Conservation (phyloP, 2,888 invertebrate genomes). For the Peribatodes rhomboidaria region DNA sequence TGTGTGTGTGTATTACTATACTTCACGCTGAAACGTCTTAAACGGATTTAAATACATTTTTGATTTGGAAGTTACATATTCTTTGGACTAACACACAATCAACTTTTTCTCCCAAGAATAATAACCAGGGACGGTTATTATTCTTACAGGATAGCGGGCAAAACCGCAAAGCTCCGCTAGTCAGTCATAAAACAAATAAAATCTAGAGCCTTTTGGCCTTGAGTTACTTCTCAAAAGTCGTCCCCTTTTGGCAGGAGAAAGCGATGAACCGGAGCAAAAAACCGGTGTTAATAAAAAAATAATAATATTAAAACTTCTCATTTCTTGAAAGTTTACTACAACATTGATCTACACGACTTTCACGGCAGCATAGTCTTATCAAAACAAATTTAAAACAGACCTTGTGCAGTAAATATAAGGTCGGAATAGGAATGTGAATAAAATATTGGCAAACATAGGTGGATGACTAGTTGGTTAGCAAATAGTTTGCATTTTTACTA, state of each 20-base stretch:
- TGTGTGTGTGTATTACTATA: too few species aligned
- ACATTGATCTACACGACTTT: slow-evolving; percentile 41
- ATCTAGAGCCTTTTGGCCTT: not conserved
- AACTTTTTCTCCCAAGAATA: too few species aligned
- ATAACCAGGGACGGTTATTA: too few species aligned
- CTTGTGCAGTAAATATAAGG: not conserved
- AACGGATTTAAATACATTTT: too few species aligned
- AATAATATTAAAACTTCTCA: slow-evolving; percentile 37
- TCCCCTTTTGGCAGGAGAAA: slow-evolving; percentile 32
- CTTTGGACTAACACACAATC: too few species aligned
- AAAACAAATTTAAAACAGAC: not conserved
- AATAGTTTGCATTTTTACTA: not conserved
- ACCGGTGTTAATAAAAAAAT: slow-evolving; percentile 37
- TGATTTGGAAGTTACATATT: too few species aligned
- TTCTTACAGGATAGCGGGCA: too few species aligned
- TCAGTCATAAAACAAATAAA: not conserved
- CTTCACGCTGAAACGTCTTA: too few species aligned
- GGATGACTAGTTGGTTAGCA: not conserved
- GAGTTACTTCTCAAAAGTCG: not conserved
- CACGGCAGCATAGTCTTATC: slow-evolving; percentile 15
- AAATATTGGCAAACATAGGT: not conserved
- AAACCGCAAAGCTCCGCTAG: not conserved
- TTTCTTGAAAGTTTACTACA: slow-evolving; percentile 44
- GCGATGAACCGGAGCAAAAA: slow-evolving; percentile 30
- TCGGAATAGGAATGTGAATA: not conserved